Percentiles rank a stretch among this genome's conserved stretches.
These are phyloP conservation scores for Saimiri boliviensis DNA, from an alignment of 2,113 vertebrate genomes.

Conservation along the genomic window DNA sequence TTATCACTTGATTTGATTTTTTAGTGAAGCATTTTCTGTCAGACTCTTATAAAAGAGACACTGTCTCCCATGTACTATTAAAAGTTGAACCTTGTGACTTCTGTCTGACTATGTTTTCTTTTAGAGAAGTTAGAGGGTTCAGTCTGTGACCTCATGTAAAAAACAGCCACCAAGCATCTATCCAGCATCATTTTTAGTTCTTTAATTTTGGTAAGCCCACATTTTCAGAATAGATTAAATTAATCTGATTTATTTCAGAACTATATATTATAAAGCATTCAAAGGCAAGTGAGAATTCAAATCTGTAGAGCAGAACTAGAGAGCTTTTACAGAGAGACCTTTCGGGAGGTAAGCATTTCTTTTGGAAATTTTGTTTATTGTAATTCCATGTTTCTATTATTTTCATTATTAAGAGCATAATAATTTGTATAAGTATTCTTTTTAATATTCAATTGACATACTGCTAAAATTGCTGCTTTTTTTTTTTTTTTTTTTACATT, in stretches of 20 bases:
- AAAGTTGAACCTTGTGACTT: conserved; percentile 70
- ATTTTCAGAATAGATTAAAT: conserved; percentile 70
- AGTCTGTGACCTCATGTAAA: conserved; percentile 68
- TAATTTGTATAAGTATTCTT: neutral
- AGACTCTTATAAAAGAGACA: conserved; percentile 47
- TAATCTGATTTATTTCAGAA: conserved; percentile 65
- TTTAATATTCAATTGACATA: conserved; percentile 17
- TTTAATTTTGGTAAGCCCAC: conserved; percentile 74
- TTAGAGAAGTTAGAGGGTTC: conserved; percentile 63
- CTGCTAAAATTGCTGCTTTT: conserved; percentile 29
- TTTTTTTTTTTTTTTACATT: neutral
- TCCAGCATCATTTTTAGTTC: conserved; percentile 75
- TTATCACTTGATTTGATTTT: conserved; percentile 36
- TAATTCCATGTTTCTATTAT: neutral
- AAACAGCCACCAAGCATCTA: conserved; percentile 64
- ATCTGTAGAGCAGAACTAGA: neutral
- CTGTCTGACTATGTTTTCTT: conserved; percentile 65
- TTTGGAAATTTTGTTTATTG: conserved; percentile 1
- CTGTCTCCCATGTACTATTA: conserved; percentile 70
- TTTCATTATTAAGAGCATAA: conserved; percentile 19
- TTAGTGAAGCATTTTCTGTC: conserved; percentile 28
- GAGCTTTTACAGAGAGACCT: neutral
- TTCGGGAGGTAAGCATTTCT: conserved; percentile 56
- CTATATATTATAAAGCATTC: conserved; percentile 57
- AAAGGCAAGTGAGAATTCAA: conserved; percentile 11